Conservation (phyloP, 2,797 vertebrate genomes). For the Paguma larvata region DNA sequence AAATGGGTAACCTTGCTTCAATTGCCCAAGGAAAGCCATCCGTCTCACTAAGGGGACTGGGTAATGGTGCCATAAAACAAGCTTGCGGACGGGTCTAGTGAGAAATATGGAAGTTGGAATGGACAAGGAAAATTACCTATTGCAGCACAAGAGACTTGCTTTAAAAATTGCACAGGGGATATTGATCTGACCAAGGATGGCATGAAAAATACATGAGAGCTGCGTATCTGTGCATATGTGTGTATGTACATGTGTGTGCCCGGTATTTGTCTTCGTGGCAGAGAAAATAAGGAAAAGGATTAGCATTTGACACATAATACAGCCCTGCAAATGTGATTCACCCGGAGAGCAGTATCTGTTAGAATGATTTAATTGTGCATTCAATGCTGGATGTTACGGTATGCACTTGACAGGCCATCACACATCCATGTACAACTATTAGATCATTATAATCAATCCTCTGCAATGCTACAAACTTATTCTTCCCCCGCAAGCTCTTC, state of each 20-base stretch:
- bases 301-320: background rate
- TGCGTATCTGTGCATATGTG: background rate
- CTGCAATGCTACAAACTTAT: background rate
- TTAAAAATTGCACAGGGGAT: slow-evolving; percentile 39
- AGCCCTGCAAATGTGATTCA: background rate
- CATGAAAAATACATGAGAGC: background rate
- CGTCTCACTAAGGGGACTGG: slow-evolving; percentile 59
- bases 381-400: background rate
- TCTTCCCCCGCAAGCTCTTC: background rate
- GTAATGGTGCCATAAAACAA: slow-evolving; percentile 63
- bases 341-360: background rate
- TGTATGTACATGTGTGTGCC: too few species aligned
- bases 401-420: background rate
- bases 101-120: slow-evolving; percentile 68
- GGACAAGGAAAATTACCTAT: slow-evolving; percentile 61
- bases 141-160: background rate
- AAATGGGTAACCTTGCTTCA: slow-evolving; percentile 70
- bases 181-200: background rate
- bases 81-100: background rate
- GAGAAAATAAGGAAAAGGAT: background rate
- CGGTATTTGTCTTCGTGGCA: background rate
- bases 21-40: slow-evolving; percentile 59
- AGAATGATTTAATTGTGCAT: background rate
- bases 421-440: background rate
- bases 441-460: background rate